Percentiles rank a stretch among this genome's conserved stretches.
These are phyloP conservation scores for Baronia brevicornis DNA, from an alignment of 2,888 invertebrate species.

Conservation along the genomic window DNA sequence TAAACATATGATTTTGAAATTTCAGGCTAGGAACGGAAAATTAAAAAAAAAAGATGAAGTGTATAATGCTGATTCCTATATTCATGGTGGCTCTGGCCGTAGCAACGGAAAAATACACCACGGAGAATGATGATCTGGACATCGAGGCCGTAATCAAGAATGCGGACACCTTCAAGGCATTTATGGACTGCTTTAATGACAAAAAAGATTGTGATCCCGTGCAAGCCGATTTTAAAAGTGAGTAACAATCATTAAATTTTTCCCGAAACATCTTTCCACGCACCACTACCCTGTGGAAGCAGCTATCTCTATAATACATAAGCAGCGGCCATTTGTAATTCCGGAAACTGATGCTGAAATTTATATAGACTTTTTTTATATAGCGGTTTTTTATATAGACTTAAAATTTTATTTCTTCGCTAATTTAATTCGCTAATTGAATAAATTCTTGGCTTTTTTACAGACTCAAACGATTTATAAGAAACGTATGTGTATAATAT, in stretches of 20 bases:
- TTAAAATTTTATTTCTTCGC: too few species aligned
- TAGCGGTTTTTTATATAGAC: too few species aligned
- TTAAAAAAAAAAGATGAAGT: slow-evolving; percentile 42
- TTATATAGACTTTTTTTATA: too few species aligned
- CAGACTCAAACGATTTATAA: too few species aligned
- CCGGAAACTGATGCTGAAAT: too few species aligned
- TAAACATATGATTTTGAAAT: background rate
- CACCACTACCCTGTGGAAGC: too few species aligned
- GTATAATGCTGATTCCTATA: slow-evolving; percentile 26
- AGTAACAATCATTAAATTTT: slow-evolving; percentile 21
- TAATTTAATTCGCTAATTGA: too few species aligned
- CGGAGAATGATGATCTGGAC: slow-evolving; percentile 48
- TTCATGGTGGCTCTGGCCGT: slow-evolving; percentile 29
- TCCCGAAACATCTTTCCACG: background rate
- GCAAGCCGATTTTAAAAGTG: slow-evolving; percentile 44
- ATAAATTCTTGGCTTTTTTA: too few species aligned
- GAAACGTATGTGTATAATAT: too few species aligned
- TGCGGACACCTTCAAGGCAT: slow-evolving; percentile 23
- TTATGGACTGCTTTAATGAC: slow-evolving; percentile 42
- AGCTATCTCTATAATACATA: too few species aligned
- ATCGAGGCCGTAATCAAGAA: slow-evolving; percentile 35
- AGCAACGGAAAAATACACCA: slow-evolving; percentile 36
- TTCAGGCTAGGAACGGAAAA: background rate
- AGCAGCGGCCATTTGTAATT: too few species aligned
- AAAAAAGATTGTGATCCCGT: slow-evolving; percentile 32